These are phyloP conservation scores for Ceuthmochares aereus DNA, from an alignment of 2,113 vertebrate species.

Conservation along the genomic window DNA sequence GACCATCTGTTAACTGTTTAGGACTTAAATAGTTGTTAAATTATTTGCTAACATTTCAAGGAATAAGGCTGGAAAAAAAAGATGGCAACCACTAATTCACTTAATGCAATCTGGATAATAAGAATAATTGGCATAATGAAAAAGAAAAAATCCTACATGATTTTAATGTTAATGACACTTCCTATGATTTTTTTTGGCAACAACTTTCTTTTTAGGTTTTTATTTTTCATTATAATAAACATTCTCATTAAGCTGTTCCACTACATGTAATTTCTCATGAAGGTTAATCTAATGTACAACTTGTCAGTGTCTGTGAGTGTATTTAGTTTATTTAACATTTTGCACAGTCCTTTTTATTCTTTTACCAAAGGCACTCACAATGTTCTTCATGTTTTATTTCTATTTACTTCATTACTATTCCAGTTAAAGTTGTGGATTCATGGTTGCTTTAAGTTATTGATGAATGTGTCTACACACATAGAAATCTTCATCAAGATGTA, in stretches of 20 bases:
- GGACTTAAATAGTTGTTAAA: neutral
- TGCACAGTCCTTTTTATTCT: constrained; percentile 37
- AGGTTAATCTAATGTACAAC: neutral
- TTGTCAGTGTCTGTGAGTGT: neutral
- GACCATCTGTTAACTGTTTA: neutral
- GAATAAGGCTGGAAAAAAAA: neutral
- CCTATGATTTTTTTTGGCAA: neutral
- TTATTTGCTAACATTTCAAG: neutral
- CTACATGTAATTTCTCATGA: neutral
- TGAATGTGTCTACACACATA: neutral
- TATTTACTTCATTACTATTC: constrained; percentile 63
- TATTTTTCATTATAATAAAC: neutral
- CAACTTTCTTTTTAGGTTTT: neutral
- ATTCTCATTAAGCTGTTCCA: neutral
- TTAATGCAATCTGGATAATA: neutral
- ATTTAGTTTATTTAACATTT: constrained; percentile 55
- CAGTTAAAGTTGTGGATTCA: constrained; percentile 22
- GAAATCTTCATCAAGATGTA: neutral
- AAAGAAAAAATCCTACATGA: neutral
- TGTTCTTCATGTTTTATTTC: constrained; percentile 32
- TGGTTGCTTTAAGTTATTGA: neutral
- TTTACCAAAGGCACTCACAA: constrained; percentile 23
- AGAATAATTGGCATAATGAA: neutral
- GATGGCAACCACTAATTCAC: neutral
- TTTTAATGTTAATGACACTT: neutral